phyloP scores from a whole-genome alignment of 2,888 invertebrate genomes.

The Lapara coniferarum region DNA sequence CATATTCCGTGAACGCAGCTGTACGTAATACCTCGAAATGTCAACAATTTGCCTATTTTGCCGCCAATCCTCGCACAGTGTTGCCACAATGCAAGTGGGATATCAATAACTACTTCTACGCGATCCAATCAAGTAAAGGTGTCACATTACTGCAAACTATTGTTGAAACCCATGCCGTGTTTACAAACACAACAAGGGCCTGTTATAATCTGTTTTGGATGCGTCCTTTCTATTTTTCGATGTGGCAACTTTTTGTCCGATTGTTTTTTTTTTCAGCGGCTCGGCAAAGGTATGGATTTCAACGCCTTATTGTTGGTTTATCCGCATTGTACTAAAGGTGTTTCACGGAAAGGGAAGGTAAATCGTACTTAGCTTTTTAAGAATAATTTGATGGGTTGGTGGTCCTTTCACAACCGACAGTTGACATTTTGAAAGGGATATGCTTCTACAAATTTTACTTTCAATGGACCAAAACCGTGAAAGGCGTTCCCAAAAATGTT shows the following conservation, averaged over 20 bases:
- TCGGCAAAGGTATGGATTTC: conserved; percentile 76
- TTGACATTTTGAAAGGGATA: conserved; percentile 65
- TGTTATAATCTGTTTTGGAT: conserved; percentile 81
- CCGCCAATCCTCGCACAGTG: conserved; percentile 61
- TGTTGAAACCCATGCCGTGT: conserved; percentile 66
- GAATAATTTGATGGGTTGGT: conserved; percentile 67
- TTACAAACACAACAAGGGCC: conserved; percentile 83
- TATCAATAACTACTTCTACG: conserved; percentile 72
- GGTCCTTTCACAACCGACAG: conserved; percentile 67
- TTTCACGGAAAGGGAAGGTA: conserved; percentile 76
- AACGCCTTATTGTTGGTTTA: conserved; percentile 80
- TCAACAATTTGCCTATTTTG: conserved; percentile 78
- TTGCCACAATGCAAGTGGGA: conserved; percentile 66
- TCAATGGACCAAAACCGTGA: conserved; percentile 46
- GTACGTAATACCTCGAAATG: conserved; percentile 62
- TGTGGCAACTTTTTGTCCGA: conserved; percentile 70
- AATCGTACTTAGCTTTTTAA: conserved; percentile 58
- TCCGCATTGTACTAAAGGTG: conserved; percentile 64
- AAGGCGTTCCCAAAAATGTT: background rate
- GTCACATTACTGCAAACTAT: conserved; percentile 76
- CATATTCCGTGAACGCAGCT: conserved; percentile 59
- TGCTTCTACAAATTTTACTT: conserved; percentile 64
- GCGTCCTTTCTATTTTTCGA: conserved; percentile 75
- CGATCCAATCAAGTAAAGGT: conserved; percentile 76
- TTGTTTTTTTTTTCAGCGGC: conserved; percentile 65